phyloP scores from a whole-genome alignment of 2,888 invertebrate species.

The Drosophila atroscutellata region DNA sequence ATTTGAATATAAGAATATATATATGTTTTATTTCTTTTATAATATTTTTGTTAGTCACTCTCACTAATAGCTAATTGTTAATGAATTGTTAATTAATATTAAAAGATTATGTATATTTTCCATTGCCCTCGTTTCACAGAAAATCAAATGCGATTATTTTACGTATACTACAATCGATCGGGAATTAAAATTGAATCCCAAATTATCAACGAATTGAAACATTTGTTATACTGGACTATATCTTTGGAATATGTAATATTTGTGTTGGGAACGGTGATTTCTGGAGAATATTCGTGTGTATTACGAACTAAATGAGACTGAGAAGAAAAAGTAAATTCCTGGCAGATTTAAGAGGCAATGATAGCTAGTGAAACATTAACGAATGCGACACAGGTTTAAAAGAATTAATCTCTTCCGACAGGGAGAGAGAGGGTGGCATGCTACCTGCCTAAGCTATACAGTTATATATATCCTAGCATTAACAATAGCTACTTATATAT shows the following conservation, averaged over 20 bases:
- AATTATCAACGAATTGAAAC: neutral
- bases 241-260: neutral
- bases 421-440: neutral
- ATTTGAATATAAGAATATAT: slow-evolving; percentile 5
- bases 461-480: neutral
- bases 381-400: slow-evolving; percentile 3
- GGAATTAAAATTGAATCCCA: neutral
- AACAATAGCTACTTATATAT: slow-evolving; percentile 8
- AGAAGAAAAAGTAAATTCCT: neutral
- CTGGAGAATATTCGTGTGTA: neutral
- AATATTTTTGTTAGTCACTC: neutral
- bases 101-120: neutral
- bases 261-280: neutral
- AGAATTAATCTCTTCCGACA: neutral
- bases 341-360: neutral
- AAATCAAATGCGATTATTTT: neutral
- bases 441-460: neutral
- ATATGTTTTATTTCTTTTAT: slow-evolving; percentile 2
- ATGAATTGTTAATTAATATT: neutral
- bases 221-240: slow-evolving; percentile 1
- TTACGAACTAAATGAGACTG: neutral
- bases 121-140: neutral
- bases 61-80: neutral
- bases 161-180: neutral
- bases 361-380: neutral